Evolutionary conservation across 2,113 vertebrate species (phyloP).

Genomic region (Desmodus rotundus): DNA sequence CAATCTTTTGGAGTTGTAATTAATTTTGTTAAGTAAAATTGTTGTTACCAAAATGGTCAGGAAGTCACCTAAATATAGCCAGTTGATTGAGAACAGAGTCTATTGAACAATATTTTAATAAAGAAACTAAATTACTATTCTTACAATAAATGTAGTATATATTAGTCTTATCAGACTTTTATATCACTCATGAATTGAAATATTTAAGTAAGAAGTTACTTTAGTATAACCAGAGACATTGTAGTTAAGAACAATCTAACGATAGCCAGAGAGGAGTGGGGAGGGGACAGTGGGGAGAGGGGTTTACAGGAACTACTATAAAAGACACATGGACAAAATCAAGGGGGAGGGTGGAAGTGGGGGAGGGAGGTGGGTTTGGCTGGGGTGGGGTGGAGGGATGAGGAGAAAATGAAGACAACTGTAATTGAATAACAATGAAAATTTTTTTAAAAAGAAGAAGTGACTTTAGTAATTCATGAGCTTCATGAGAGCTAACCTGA

Average conservation of each 20-base stretch:
- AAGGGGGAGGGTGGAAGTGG: too few species aligned
- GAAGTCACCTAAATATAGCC: slow-evolving; percentile 32
- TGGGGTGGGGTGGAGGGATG: too few species aligned
- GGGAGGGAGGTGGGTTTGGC: too few species aligned
- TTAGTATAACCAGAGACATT: too few species aligned
- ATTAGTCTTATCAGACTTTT: neutral
- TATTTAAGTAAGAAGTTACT: neutral
- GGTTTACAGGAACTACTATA: too few species aligned
- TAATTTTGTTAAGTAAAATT: slow-evolving; percentile 61
- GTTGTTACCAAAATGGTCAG: slow-evolving; percentile 64
- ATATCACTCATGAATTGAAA: neutral
- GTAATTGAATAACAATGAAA: too few species aligned
- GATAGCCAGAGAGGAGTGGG: too few species aligned
- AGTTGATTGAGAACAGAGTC: neutral
- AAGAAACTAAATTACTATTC: neutral
- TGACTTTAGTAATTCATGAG: neutral
- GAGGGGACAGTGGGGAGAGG: too few species aligned
- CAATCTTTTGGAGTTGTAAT: slow-evolving; percentile 56
- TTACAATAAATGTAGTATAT: neutral
- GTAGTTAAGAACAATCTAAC: too few species aligned
- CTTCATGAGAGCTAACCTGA: neutral
- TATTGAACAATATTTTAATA: neutral
- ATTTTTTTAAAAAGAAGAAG: too few species aligned
- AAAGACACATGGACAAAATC: too few species aligned
- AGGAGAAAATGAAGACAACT: too few species aligned